Evolutionary conservation across 2,797 vertebrate genomes (phyloP).

Genomic region (Sebastes hubbsi): DNA sequence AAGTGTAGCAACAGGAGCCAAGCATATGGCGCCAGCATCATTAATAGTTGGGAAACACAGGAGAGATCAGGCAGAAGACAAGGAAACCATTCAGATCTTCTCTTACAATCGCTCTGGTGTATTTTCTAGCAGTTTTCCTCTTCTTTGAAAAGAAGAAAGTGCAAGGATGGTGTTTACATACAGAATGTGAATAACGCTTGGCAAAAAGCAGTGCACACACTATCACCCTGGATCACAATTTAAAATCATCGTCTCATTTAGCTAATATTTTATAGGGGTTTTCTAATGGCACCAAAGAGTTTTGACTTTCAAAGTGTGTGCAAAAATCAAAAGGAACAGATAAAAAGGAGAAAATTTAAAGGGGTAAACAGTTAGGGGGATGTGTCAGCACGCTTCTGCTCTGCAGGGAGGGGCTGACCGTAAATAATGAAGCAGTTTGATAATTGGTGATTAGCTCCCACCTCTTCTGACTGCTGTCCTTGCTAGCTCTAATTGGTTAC

Average conservation of each 20-base stretch:
- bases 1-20: conserved; percentile 55
- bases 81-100: conserved; percentile 60
- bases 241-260: neutral
- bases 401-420: neutral
- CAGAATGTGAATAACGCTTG: neutral
- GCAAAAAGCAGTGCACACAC: neutral
- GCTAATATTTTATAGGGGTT: neutral
- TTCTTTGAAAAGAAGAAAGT: neutral
- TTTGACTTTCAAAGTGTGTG: neutral
- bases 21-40: conserved; percentile 64
- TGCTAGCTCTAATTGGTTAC: neutral
- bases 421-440: neutral
- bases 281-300: neutral
- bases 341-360: neutral
- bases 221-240: neutral
- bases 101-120: conserved; percentile 40
- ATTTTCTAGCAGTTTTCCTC: conserved; percentile 16
- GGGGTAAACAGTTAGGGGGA: neutral
- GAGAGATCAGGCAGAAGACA: conserved; percentile 61
- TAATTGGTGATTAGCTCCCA: neutral
- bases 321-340: conserved; percentile 3
- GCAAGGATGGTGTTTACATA: neutral
- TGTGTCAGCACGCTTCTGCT: neutral
- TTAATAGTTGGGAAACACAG: conserved; percentile 57
- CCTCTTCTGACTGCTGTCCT: neutral